Conservation (phyloP, 2,113 vertebrate species). For the Scalopus aquaticus region DNA sequence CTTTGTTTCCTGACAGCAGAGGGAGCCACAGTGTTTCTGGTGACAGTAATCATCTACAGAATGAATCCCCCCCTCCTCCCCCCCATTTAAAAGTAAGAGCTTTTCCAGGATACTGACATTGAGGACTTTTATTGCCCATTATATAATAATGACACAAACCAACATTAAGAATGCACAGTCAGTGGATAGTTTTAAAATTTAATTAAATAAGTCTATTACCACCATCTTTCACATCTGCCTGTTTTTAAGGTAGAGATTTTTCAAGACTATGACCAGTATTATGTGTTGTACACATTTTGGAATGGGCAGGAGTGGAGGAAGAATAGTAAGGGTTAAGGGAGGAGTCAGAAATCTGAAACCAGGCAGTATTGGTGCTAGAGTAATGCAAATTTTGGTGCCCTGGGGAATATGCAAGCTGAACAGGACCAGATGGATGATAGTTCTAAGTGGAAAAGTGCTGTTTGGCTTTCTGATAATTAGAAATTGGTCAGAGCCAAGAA, state of each 20-base stretch:
- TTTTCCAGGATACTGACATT: background rate
- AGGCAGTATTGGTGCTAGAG: background rate
- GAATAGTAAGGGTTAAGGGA: background rate
- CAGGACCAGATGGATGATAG: background rate
- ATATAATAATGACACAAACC: conserved; percentile 15
- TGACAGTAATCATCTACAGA: background rate
- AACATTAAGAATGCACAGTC: background rate
- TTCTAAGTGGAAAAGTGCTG: background rate
- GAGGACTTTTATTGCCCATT: background rate
- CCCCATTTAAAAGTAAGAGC: conserved; percentile 26
- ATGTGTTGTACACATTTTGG: background rate
- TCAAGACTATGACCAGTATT: background rate
- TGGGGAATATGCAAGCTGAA: background rate
- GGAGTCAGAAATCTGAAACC: background rate
- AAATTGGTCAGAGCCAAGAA: background rate
- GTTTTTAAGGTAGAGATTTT: conserved; percentile 18
- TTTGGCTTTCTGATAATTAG: background rate
- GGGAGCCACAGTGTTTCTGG: conserved; percentile 62
- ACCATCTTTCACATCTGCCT: conserved; percentile 11
- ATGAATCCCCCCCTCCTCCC: background rate
- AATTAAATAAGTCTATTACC: background rate
- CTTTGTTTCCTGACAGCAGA: conserved; percentile 66
- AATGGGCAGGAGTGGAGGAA: background rate
- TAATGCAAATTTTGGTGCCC: background rate
- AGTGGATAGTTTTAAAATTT: conserved; percentile 39